These are phyloP conservation scores for Thalassarche chlororhynchos DNA, from an alignment of 2,113 vertebrate genomes.

Conservation along the genomic window DNA sequence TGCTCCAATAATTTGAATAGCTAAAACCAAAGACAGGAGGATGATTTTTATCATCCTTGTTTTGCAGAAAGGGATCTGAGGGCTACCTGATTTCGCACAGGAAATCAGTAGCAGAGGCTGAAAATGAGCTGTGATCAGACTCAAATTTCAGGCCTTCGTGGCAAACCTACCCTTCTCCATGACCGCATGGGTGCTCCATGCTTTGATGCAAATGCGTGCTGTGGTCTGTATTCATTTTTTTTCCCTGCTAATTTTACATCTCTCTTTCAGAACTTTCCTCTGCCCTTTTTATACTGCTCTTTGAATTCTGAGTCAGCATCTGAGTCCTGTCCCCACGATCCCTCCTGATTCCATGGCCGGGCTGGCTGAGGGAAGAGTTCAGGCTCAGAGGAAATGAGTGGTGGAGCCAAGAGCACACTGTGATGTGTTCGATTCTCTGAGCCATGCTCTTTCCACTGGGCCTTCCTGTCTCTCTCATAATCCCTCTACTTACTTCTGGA, in stretches of 20 bases:
- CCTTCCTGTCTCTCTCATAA: conserved; percentile 46
- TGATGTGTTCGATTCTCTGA: not conserved
- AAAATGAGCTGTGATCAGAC: not conserved
- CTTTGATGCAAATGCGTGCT: not conserved
- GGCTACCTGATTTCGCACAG: not conserved
- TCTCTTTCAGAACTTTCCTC: not conserved
- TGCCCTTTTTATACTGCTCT: not conserved
- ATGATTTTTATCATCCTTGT: not conserved
- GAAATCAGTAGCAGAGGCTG: not conserved
- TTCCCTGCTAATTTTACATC: not conserved
- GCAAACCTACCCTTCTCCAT: not conserved
- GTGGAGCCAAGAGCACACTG: not conserved
- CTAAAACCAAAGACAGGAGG: not conserved
- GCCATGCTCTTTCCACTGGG: conserved; percentile 17
- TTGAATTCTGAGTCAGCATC: not conserved
- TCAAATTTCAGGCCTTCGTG: not conserved
- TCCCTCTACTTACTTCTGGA: conserved; percentile 45
- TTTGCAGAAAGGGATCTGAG: not conserved
- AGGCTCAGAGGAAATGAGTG: not conserved
- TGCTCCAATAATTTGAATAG: not conserved
- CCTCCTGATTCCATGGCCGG: not conserved
- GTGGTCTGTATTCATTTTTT: not conserved
- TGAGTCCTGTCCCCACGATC: not conserved
- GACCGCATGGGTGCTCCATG: not conserved
- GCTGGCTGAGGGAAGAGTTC: not conserved